Conservation (phyloP, 2,888 invertebrate species). For the Nomada hirtipes region DNA sequence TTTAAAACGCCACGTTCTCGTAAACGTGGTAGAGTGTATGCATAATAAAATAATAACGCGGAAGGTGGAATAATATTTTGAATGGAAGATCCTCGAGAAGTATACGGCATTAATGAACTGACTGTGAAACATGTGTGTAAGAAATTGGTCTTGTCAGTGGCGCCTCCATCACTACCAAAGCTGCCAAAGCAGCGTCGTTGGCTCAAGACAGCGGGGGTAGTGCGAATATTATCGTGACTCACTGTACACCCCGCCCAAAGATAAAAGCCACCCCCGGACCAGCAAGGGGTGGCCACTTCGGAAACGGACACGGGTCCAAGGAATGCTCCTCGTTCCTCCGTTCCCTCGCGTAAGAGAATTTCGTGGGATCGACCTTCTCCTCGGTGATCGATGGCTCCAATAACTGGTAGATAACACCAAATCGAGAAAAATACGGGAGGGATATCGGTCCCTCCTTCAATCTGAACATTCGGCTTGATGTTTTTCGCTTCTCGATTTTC, state of each 20-base stretch:
- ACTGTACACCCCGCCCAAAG: constrained; percentile 38
- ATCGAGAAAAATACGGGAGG: constrained; percentile 34
- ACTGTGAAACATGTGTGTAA: no score
- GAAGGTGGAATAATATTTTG: no score
- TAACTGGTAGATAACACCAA: constrained; percentile 41
- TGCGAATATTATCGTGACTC: constrained; percentile 48
- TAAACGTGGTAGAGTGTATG: no score
- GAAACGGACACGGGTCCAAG: constrained; percentile 19
- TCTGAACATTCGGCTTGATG: not conserved
- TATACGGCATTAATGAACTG: no score
- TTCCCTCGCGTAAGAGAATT: constrained; percentile 1
- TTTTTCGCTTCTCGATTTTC: not conserved
- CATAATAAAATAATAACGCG: no score
- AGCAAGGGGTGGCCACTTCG: not conserved
- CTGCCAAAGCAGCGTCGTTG: constrained; percentile 6
- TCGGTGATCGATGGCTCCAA: constrained; percentile 43
- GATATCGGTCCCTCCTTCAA: not conserved
- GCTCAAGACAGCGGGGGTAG: constrained; percentile 9
- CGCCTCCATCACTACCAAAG: constrained; percentile 19
- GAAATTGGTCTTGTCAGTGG: constrained; percentile 25
- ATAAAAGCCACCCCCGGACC: constrained; percentile 25
- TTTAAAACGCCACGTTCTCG: no score
- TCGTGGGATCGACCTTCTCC: not conserved
- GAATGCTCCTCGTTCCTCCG: constrained; percentile 2
- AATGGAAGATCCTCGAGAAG: no score